Conservation (phyloP, 2,113 vertebrate species). For the Capreolus pygargus region DNA sequence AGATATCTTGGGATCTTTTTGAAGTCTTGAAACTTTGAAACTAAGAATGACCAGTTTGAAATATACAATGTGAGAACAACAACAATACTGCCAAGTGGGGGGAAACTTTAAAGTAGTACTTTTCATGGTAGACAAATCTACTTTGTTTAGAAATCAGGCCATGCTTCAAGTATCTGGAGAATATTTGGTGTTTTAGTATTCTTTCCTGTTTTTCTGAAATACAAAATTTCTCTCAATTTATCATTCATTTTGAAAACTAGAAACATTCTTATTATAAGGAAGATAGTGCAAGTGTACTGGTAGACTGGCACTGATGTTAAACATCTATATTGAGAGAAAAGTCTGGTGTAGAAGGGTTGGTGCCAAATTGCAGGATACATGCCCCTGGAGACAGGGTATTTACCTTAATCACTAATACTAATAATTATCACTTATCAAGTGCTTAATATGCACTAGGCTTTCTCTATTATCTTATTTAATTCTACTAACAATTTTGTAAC, state of each 20-base stretch:
- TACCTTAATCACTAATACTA: not conserved
- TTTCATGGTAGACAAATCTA: not conserved
- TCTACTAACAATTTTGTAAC: not conserved
- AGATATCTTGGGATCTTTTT: not conserved
- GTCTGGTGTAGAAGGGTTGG: not conserved
- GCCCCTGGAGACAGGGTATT: not conserved
- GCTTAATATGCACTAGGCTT: not conserved
- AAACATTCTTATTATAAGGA: not conserved
- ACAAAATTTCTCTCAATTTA: not conserved
- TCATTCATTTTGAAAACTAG: not conserved
- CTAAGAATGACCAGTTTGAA: not conserved
- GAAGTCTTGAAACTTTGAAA: not conserved
- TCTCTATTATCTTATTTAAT: not conserved
- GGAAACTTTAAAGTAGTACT: not conserved
- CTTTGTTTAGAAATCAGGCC: not conserved
- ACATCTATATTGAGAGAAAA: not conserved
- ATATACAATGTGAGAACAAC: not conserved
- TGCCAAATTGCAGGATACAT: not conserved
- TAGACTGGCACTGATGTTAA: not conserved
- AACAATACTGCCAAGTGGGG: not conserved
- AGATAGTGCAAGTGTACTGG: not conserved
- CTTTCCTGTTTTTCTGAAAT: not conserved
- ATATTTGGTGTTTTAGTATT: not conserved
- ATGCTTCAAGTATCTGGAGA: not conserved
- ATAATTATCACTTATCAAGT: not conserved